Conservation (phyloP, 2,888 invertebrate genomes). For the Chrysolina haemoptera region DNA sequence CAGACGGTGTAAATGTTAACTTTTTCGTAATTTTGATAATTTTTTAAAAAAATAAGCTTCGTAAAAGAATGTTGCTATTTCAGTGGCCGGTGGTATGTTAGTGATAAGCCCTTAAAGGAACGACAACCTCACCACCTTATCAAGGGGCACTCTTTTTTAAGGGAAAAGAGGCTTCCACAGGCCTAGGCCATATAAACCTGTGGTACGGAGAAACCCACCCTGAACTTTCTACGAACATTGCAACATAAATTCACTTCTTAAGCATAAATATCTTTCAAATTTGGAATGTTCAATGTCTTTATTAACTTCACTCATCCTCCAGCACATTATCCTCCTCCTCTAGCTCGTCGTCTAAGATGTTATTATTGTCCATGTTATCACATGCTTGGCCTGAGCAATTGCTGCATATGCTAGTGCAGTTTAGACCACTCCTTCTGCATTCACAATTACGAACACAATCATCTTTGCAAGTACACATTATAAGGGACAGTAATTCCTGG, state of each 20-base stretch:
- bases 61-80: slow-evolving; percentile 33
- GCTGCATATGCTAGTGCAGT: slow-evolving; percentile 32
- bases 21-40: slow-evolving; percentile 34
- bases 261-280: slow-evolving; percentile 35
- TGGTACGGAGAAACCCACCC: slow-evolving; percentile 36
- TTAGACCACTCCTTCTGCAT: slow-evolving; percentile 34
- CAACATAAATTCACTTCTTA: slow-evolving; percentile 33
- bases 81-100: slow-evolving; percentile 33
- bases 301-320: slow-evolving; percentile 35
- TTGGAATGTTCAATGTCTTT: slow-evolving; percentile 32
- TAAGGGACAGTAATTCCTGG: slow-evolving; percentile 34
- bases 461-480: slow-evolving; percentile 34
- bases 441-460: slow-evolving; percentile 35
- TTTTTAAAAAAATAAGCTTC: slow-evolving; percentile 30
- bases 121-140: slow-evolving; percentile 13
- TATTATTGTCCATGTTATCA: slow-evolving; percentile 33
- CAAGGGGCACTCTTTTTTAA: slow-evolving; percentile 37
- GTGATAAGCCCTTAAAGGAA: slow-evolving; percentile 25
- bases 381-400: slow-evolving; percentile 35
- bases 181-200: slow-evolving; percentile 36
- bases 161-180: slow-evolving; percentile 35
- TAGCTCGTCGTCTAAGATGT: slow-evolving; percentile 34
- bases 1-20: slow-evolving; percentile 33
- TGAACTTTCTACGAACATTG: slow-evolving; percentile 36
- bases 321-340: slow-evolving; percentile 36